These are phyloP conservation scores for Tachystola acroxantha DNA, from an alignment of 2,888 invertebrate genomes.

Conservation along the genomic window DNA sequence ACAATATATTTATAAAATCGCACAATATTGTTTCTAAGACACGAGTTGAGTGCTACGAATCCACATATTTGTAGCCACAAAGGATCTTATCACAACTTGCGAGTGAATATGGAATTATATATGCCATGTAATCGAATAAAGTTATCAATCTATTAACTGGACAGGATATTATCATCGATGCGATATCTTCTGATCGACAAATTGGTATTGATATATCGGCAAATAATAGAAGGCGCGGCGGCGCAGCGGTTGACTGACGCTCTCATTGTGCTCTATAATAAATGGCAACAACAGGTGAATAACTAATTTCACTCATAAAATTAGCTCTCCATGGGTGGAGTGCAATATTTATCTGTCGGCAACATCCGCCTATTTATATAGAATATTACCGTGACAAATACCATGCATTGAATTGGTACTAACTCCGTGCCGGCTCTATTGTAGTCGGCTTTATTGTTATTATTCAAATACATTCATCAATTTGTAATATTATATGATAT, in stretches of 20 bases:
- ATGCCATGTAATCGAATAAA: no score
- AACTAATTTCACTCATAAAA: slow-evolving; percentile 76
- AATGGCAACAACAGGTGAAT: slow-evolving; percentile 78
- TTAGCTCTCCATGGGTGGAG: slow-evolving; percentile 69
- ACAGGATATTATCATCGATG: no score
- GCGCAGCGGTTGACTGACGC: slow-evolving; percentile 53
- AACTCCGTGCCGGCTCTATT: slow-evolving; percentile 8
- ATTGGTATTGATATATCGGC: slow-evolving; percentile 53
- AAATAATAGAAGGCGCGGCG: slow-evolving; percentile 66
- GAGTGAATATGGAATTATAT: no score
- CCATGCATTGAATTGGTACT: slow-evolving; percentile 30
- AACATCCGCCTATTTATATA: slow-evolving; percentile 61
- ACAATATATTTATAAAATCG: no score
- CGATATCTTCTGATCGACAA: slow-evolving; percentile 19
- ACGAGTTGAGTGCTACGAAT: no score
- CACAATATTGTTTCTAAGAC: no score
- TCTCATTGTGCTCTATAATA: slow-evolving; percentile 68
- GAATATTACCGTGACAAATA: slow-evolving; percentile 46
- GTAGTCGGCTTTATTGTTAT: not conserved
- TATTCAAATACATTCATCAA: not conserved
- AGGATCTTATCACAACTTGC: no score
- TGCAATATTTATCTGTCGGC: slow-evolving; percentile 68
- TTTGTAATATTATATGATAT: not conserved
- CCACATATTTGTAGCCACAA: no score
- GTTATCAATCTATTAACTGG: no score